These are phyloP conservation scores for Cynoglossus semilaevis DNA, from an alignment of 2,113 vertebrate species.

Conservation along the genomic window DNA sequence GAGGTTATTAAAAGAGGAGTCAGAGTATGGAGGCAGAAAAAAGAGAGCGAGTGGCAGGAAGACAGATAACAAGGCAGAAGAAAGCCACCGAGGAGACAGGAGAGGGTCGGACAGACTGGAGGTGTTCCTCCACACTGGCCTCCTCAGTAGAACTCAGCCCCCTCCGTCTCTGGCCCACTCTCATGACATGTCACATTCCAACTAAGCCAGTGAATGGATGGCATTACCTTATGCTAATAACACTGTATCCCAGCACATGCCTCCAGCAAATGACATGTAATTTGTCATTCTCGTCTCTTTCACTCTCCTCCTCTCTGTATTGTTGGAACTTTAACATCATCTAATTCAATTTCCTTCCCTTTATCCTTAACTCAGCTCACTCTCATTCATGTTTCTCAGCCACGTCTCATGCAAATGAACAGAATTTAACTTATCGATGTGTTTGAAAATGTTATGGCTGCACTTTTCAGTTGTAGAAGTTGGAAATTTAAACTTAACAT, in stretches of 20 bases:
- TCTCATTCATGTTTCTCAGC: not conserved
- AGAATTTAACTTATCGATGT: no score
- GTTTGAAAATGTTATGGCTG: no score
- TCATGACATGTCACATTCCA: constrained; percentile 25
- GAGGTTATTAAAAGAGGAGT: constrained; percentile 23
- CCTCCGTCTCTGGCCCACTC: constrained; percentile 27
- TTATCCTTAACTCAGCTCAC: not conserved
- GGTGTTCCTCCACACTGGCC: constrained; percentile 32
- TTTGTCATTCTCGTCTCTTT: constrained; percentile 8
- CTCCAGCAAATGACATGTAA: constrained; percentile 14
- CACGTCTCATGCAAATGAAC: no score
- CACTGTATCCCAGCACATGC: not conserved
- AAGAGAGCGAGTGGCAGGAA: constrained; percentile 24
- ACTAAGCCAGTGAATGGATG: constrained; percentile 32
- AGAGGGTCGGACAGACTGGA: constrained; percentile 13
- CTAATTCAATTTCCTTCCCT: not conserved
- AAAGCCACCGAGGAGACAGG: constrained; percentile 10
- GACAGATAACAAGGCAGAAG: constrained; percentile 29
- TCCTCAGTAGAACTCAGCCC: constrained; percentile 39
- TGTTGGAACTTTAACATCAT: not conserved
- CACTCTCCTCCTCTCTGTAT: constrained; percentile 4
- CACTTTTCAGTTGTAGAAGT: no score
- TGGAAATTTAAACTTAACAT: no score
- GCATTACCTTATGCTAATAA: constrained; percentile 35
- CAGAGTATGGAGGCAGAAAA: not conserved